A percentile compares a stretch with the other conserved stretches of the same genome.
Evolutionary conservation across 2,888 invertebrate species (phyloP).

Genomic region (Platycheirus albimanus): DNA sequence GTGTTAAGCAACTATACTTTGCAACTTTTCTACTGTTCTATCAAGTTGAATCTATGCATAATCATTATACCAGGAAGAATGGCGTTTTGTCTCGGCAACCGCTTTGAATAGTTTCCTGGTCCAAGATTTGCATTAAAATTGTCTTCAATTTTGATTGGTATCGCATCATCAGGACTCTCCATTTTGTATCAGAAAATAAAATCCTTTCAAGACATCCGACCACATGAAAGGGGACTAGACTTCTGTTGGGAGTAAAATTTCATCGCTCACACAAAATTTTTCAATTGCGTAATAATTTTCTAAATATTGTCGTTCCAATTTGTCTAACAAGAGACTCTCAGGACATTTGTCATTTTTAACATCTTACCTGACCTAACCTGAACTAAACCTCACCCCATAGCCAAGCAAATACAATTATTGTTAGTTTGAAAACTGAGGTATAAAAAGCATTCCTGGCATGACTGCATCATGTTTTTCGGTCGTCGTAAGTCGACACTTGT

Average conservation of each 20-base stretch:
- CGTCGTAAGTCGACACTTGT: constrained; percentile 49
- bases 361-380: constrained; percentile 59
- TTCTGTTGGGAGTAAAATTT: constrained; percentile 54
- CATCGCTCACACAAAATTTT: constrained; percentile 52
- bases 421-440: background rate
- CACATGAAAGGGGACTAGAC: constrained; percentile 16
- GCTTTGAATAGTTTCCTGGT: constrained; percentile 37
- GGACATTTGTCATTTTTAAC: constrained; percentile 35
- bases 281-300: constrained; percentile 36
- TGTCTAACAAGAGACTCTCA: constrained; percentile 56
- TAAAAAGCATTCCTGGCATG: constrained; percentile 13
- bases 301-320: constrained; percentile 66
- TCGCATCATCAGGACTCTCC: no score
- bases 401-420: constrained; percentile 40
- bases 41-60: no score
- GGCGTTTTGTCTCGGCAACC: constrained; percentile 37
- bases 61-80: constrained; percentile 42
- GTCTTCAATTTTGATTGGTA: no score
- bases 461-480: no score
- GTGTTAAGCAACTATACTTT: background rate
- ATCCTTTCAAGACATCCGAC: constrained; percentile 59
- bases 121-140: constrained; percentile 17
- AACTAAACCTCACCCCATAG: constrained; percentile 10
- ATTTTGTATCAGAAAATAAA: background rate
- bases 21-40: no score